Base-by-base conservation (phyloP, 2,888 invertebrate species). In the Nemurella pictetii region DNA sequence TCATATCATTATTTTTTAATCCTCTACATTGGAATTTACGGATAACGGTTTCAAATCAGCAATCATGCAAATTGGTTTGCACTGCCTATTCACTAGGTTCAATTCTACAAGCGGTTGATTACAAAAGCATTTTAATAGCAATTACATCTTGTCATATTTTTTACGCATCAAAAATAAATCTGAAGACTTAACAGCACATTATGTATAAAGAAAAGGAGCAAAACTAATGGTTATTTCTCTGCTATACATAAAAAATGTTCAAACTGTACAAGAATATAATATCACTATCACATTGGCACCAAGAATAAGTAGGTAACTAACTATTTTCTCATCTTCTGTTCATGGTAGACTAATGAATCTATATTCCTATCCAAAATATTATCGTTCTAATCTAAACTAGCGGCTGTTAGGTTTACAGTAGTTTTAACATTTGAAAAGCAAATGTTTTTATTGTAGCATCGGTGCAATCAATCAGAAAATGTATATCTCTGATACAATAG, bases 351-450 rank as follows among this genome's bases (percentile, higher is more conserved):
- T 20, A 55, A 7, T 20, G 2, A n/a, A n/a, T 25, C 75, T 75
- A 75, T 27, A 27, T 75, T 75, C 75, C 28, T 27, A 75, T 25
- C 4, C 26, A 27, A 75, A 28, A 20, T 28, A 5, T 29, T 78
- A 78, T 78, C 20, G 7, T 78, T 78, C 26, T 29, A 78, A 7
- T 29, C 78, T 75, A 78, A 5, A 78, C 78, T 78, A 78, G 55
- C 78, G 15, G 15, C 28, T 78, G 4, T 27, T 75, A 3, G 27
- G 7, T 28, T 26, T 27, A 75, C 26, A 9, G 27, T 75, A 75
- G 26, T 75, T 25, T 75, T 55, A 55, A 55, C 55, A 55, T 55
- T 55, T 55, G 55, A 55, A 55, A 55, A 78, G 78, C 78, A 78
- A 78, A 78, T 30, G 78, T 30, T 29, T n/a, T 29, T 12, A 78